Evolutionary conservation across 2,888 invertebrate species (phyloP).

Genomic region (Trachelus troglodyta): DNA sequence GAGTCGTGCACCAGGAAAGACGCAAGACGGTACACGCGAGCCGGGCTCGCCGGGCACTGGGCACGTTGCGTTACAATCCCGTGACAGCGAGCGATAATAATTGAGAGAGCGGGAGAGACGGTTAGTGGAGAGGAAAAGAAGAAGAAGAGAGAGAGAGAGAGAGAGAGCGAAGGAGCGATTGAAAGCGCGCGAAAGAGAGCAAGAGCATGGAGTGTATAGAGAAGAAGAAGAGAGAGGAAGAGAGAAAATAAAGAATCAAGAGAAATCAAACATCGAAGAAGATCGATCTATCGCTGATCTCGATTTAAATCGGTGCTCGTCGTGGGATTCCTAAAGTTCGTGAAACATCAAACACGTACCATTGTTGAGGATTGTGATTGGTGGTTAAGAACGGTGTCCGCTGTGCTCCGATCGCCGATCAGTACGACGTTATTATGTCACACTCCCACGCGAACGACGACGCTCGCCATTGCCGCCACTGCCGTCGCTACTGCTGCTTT

Average conservation of each 20-base stretch:
- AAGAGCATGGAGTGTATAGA: background rate
- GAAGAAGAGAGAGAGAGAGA: slow-evolving; percentile 18
- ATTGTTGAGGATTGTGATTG: slow-evolving; percentile 4
- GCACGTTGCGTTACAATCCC: slow-evolving; percentile 17
- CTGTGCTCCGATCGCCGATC: slow-evolving; percentile 28
- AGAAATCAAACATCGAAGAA: background rate
- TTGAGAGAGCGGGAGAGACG: slow-evolving; percentile 20
- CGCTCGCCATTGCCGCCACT: slow-evolving; percentile 38
- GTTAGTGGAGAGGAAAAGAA: slow-evolving; percentile 13
- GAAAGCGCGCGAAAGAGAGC: slow-evolving; percentile 4
- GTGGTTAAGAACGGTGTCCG: slow-evolving; percentile 13
- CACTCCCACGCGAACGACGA: slow-evolving; percentile 60
- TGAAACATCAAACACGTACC: background rate
- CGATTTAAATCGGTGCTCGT: background rate
- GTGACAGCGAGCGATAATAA: slow-evolving; percentile 3
- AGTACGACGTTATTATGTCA: slow-evolving; percentile 56
- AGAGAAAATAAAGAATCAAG: background rate
- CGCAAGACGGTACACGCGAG: slow-evolving; percentile 38
- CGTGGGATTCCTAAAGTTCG: background rate
- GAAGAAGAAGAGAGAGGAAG: slow-evolving; percentile 15
- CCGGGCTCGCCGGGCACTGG: slow-evolving; percentile 34
- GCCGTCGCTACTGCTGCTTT: slow-evolving; percentile 13
- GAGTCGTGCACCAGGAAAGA: slow-evolving; percentile 55
- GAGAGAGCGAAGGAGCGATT: slow-evolving; percentile 16
- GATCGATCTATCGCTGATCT: background rate